A percentile compares a stretch with the other conserved stretches of the same genome.
These are phyloP conservation scores for Drosophila mimica DNA, from an alignment of 2,888 invertebrate species.

Conservation along the genomic window DNA sequence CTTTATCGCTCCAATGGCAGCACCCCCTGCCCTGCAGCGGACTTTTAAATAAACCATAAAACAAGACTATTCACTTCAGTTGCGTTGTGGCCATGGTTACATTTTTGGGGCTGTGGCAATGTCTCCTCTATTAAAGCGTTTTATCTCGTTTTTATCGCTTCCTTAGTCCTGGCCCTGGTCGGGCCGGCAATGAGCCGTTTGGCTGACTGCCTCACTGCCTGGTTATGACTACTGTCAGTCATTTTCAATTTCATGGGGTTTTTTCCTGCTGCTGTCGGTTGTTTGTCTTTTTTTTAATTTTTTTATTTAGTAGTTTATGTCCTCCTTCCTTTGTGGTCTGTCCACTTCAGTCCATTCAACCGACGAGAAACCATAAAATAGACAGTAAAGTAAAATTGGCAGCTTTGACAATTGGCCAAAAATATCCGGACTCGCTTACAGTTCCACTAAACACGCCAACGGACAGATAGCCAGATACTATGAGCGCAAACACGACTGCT, in stretches of 20 bases:
- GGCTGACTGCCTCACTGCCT: conserved; percentile 29
- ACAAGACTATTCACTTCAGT: conserved; percentile 80
- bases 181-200: conserved; percentile 35
- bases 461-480: conserved; percentile 16
- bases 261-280: conserved; percentile 40
- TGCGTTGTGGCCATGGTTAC: conserved; percentile 71
- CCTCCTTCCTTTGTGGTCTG: conserved; percentile 19
- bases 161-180: conserved; percentile 57
- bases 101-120: conserved; percentile 39
- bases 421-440: conserved; percentile 45
- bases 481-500: conserved; percentile 36
- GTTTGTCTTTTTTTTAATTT: conserved; percentile 2
- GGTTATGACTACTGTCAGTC: conserved; percentile 76
- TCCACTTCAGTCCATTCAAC: conserved; percentile 29
- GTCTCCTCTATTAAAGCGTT: conserved; percentile 60
- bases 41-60: conserved; percentile 81
- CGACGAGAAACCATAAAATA: conserved; percentile 56
- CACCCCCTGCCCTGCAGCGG: conserved; percentile 33
- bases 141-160: conserved; percentile 78
- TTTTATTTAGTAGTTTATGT: conserved; percentile 1
- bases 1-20: conserved; percentile 52
- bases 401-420: conserved; percentile 66
- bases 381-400: conserved; percentile 71
- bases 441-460: conserved; percentile 29
- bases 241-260: conserved; percentile 72